phyloP scores from a whole-genome alignment of 2,888 invertebrate species.

The Pseudoips prasinana region DNA sequence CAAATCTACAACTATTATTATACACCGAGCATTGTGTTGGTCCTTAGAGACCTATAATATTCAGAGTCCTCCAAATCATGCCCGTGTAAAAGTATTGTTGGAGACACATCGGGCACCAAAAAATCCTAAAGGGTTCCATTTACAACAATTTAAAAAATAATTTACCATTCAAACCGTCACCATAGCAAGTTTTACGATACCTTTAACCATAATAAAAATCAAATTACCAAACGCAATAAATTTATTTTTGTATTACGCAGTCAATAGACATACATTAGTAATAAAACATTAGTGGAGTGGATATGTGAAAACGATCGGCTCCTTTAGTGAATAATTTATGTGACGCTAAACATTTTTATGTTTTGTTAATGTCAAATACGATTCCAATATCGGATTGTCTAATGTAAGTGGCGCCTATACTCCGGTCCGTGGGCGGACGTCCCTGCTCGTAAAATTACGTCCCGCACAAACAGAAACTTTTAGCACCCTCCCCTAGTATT shows the following conservation, averaged over 20 bases:
- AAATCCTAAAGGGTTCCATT: constrained; percentile 64
- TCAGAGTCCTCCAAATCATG: constrained; percentile 71
- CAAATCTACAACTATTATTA: constrained; percentile 82
- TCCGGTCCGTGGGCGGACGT: constrained; percentile 62
- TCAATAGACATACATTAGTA: constrained; percentile 63
- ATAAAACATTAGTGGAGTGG: constrained; percentile 67
- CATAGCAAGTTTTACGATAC: constrained; percentile 60
- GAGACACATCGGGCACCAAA: constrained; percentile 38
- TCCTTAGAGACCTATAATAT: constrained; percentile 79
- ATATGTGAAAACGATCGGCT: constrained; percentile 71
- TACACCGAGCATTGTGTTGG: constrained; percentile 68
- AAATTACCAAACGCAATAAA: constrained; percentile 54
- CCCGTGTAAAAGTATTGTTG: constrained; percentile 68
- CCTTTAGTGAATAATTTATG: constrained; percentile 74
- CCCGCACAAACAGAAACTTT: constrained; percentile 72
- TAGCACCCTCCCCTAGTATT: constrained; percentile 59
- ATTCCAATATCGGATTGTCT: constrained; percentile 72
- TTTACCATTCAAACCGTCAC: constrained; percentile 59
- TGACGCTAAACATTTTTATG: constrained; percentile 76
- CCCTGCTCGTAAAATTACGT: constrained; percentile 66
- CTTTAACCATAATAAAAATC: constrained; percentile 47
- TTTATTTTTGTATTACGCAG: constrained; percentile 49
- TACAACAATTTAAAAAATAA: constrained; percentile 72
- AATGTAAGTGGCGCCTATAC: constrained; percentile 75
- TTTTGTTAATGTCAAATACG: constrained; percentile 71